phyloP scores from a whole-genome alignment of 2,888 invertebrate species.

The Caenorhabditis imperialis region DNA sequence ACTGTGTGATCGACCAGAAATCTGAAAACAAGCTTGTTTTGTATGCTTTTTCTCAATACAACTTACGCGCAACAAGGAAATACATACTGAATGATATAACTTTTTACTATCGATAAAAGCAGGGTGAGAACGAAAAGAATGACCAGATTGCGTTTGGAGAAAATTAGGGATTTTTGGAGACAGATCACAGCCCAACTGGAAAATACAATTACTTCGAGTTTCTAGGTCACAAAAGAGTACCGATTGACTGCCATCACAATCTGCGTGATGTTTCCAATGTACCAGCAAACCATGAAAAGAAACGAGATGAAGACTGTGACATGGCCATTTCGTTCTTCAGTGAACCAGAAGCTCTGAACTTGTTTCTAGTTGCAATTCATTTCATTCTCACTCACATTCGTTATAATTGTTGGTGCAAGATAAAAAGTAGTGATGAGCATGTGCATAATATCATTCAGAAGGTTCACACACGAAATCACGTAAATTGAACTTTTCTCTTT shows the following conservation, averaged over 20 bases:
- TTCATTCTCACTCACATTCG: conserved; percentile 21
- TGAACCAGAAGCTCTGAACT: conserved; percentile 46
- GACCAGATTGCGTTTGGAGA: conserved; percentile 23
- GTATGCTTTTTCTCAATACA: neutral
- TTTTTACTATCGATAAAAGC: conserved; percentile 32
- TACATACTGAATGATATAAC: conserved; percentile 55
- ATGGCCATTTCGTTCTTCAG: conserved; percentile 20
- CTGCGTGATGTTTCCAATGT: conserved; percentile 56
- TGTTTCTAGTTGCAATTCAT: neutral
- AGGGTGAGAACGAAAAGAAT: conserved; percentile 21
- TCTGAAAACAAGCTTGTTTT: conserved; percentile 40
- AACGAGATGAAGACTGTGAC: conserved; percentile 42
- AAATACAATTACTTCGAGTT: neutral
- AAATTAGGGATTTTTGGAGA: conserved; percentile 19
- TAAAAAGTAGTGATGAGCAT: conserved; percentile 51
- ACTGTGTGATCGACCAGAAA: conserved; percentile 54
- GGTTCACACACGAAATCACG: conserved; percentile 56
- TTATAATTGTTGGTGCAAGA: conserved; percentile 49
- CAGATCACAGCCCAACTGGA: conserved; percentile 56
- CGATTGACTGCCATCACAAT: conserved; percentile 62
- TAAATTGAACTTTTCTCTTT: conserved; percentile 53
- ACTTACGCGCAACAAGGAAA: conserved; percentile 58
- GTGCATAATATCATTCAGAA: conserved; percentile 54
- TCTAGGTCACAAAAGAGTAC: conserved; percentile 2
- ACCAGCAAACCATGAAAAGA: conserved; percentile 62